A percentile compares a stretch with the other conserved stretches of the same genome.
phyloP scores from a whole-genome alignment of 2,797 vertebrate species.

The Cynopterus sphinx region DNA sequence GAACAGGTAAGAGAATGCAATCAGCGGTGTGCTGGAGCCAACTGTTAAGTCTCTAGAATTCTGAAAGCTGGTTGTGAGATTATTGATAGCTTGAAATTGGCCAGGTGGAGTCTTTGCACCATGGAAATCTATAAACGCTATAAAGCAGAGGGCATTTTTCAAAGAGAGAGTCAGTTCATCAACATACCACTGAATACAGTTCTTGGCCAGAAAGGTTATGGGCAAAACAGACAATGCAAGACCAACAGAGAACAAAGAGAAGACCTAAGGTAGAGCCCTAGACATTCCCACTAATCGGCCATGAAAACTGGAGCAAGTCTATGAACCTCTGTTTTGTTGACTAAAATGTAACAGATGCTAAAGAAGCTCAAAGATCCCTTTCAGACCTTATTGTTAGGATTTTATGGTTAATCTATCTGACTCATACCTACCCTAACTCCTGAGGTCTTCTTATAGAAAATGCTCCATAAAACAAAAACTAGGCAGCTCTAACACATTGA shows the following conservation, averaged over 20 bases:
- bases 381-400: background rate
- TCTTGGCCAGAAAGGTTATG: background rate
- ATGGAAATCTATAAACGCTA: background rate
- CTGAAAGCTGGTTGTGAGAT: background rate
- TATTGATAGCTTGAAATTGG: background rate
- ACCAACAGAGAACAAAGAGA: background rate
- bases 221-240: background rate
- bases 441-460: background rate
- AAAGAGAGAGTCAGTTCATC: background rate
- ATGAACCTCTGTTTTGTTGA: background rate
- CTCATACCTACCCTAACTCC: background rate
- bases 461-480: background rate
- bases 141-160: background rate
- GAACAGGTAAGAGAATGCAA: background rate
- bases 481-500: background rate
- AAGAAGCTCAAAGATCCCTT: background rate
- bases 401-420: background rate
- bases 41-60: background rate
- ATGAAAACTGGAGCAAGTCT: background rate
- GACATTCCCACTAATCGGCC: background rate
- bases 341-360: background rate
- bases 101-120: background rate
- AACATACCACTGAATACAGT: background rate
- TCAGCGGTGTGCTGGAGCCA: background rate
- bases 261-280: background rate